Evolutionary conservation across 1,140 invertebrate species (phyloP).

Genomic region (Bathynomus jamesi): DNA sequence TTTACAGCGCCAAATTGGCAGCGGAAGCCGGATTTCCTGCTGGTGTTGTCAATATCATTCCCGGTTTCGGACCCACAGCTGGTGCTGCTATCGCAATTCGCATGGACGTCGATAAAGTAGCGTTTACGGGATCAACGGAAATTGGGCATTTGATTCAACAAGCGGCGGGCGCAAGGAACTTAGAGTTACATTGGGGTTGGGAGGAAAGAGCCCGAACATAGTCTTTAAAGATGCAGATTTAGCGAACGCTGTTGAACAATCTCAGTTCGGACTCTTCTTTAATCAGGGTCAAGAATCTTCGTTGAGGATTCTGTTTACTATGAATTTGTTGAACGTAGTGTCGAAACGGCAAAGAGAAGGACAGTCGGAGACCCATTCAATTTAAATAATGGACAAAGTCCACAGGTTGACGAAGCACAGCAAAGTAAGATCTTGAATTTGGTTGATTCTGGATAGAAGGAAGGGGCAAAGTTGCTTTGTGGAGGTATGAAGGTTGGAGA

Average conservation of each 20-base stretch:
- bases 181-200: slow-evolving; percentile 84
- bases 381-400: slow-evolving; percentile 72
- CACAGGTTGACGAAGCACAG: slow-evolving; percentile 84
- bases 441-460: slow-evolving; percentile 73
- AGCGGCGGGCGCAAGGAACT: slow-evolving; percentile 65
- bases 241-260: slow-evolving; percentile 65
- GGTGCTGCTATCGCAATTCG: slow-evolving; percentile 75
- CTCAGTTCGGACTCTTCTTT: slow-evolving; percentile 75
- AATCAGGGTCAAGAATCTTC: slow-evolving; percentile 84
- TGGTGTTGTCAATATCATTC: slow-evolving; percentile 81
- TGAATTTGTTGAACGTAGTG: slow-evolving; percentile 83
- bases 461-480: slow-evolving; percentile 77
- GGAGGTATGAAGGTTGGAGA: slow-evolving; percentile 66
- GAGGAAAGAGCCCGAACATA: slow-evolving; percentile 92
- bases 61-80: slow-evolving; percentile 72
- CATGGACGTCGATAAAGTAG: slow-evolving; percentile 66
- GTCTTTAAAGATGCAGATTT: slow-evolving; percentile 77
- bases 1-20: slow-evolving; percentile 76
- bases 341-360: slow-evolving; percentile 68
- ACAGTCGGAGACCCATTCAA: slow-evolving; percentile 87
- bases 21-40: slow-evolving; percentile 80
- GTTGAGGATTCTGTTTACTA: slow-evolving; percentile 92
- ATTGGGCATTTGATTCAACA: slow-evolving; percentile 76
- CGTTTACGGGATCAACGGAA: slow-evolving; percentile 75
- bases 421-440: slow-evolving; percentile 72